These are phyloP conservation scores for Tachuris rubrigastra DNA, from an alignment of 2,113 vertebrate genomes.

Conservation along the genomic window DNA sequence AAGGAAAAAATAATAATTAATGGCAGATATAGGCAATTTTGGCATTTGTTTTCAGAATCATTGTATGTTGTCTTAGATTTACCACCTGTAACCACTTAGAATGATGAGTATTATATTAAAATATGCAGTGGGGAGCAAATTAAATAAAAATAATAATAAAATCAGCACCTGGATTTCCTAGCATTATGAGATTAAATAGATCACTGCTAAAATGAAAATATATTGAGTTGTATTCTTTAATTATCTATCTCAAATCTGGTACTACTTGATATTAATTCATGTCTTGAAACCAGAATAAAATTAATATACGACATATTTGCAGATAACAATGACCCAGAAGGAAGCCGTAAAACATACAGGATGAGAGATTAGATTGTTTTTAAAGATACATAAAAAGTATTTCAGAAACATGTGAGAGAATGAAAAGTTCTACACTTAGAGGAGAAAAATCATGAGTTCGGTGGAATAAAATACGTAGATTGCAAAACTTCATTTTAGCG, in stretches of 20 bases:
- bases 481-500: background rate
- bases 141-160: background rate
- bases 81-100: background rate
- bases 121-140: background rate
- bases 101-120: background rate
- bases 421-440: background rate
- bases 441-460: background rate
- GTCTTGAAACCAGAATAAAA: background rate
- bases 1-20: background rate
- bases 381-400: background rate
- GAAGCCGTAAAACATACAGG: background rate
- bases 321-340: background rate
- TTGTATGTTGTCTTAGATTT: background rate
- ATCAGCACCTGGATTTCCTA: background rate
- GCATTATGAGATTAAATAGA: background rate
- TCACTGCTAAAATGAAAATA: background rate
- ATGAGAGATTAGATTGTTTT: background rate
- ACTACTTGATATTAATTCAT: background rate
- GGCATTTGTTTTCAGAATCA: background rate
- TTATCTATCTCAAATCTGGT: background rate
- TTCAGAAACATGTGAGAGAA: background rate
- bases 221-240: background rate
- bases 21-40: background rate
- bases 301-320: background rate
- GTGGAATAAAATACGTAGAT: background rate